These are phyloP conservation scores for Alligator mississippiensis DNA, from an alignment of 2,113 vertebrate species.

Conservation along the genomic window DNA sequence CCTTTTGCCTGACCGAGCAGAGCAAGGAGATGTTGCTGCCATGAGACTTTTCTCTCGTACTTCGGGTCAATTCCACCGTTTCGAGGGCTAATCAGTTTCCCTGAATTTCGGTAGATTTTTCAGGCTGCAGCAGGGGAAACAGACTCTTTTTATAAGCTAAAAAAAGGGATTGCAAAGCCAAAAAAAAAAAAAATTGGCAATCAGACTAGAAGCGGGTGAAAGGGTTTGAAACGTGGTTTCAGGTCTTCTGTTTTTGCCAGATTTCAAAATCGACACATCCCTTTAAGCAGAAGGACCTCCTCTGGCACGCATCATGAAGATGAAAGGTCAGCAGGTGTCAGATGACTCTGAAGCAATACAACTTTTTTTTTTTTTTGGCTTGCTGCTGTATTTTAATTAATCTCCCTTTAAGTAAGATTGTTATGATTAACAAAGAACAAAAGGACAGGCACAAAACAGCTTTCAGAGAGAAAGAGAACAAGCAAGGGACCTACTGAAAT, in stretches of 20 bases:
- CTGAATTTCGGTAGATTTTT: neutral
- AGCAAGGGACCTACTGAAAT: rapidly evolving
- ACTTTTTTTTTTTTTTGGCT: neutral
- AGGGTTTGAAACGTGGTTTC: neutral
- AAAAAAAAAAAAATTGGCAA: neutral
- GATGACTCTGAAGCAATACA: neutral
- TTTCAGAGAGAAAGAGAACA: neutral
- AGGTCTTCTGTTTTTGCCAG: no score
- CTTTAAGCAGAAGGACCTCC: neutral
- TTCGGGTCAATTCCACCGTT: neutral
- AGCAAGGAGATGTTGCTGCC: neutral
- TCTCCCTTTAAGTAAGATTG: constrained; percentile 67
- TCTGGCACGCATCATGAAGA: neutral
- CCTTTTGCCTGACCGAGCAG: neutral
- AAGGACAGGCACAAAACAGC: constrained; percentile 11
- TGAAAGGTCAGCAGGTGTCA: constrained; percentile 62
- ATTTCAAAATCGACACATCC: neutral
- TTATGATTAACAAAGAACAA: constrained; percentile 53
- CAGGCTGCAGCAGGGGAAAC: neutral
- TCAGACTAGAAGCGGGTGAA: neutral
- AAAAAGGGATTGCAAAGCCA: neutral
- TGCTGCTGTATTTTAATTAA: constrained; percentile 47
- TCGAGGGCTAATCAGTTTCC: neutral
- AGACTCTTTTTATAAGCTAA: neutral
- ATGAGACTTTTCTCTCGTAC: neutral